A percentile compares a stretch with the other conserved stretches of the same genome.
phyloP scores from a whole-genome alignment of 2,888 invertebrate species.

The Synanthedon formicaeformis region DNA sequence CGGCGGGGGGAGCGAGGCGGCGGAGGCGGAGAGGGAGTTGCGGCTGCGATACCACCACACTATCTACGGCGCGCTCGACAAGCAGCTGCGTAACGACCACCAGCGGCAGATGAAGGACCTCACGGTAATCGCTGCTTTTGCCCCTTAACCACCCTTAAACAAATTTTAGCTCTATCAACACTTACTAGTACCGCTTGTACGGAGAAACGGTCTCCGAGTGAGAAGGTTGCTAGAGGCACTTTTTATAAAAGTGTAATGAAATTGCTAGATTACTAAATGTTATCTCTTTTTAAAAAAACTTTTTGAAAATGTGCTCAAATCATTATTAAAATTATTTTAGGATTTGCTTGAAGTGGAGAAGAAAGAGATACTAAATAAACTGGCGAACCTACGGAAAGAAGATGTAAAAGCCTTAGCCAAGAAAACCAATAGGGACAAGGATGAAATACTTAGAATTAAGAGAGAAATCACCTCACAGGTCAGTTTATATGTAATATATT shows the following conservation, averaged over 20 bases:
- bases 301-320: background rate
- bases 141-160: too few relatives aligned
- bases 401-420: slow-evolving; percentile 90
- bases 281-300: too few relatives aligned
- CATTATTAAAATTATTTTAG: slow-evolving; percentile 16
- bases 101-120: slow-evolving; percentile 84
- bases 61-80: slow-evolving; percentile 81
- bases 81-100: slow-evolving; percentile 83
- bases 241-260: too few relatives aligned
- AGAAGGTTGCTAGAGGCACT: too few relatives aligned
- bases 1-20: slow-evolving; percentile 21
- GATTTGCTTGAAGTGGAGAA: slow-evolving; percentile 50
- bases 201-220: too few relatives aligned
- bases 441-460: slow-evolving; percentile 88
- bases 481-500: slow-evolving; percentile 1
- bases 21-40: slow-evolving; percentile 62
- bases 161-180: too few relatives aligned
- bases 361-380: slow-evolving; percentile 77
- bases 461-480: slow-evolving; percentile 78
- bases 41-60: slow-evolving; percentile 87
- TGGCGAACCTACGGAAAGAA: slow-evolving; percentile 85
- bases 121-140: slow-evolving; percentile 38
- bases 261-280: too few relatives aligned
- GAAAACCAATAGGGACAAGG: slow-evolving; percentile 90
- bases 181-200: too few relatives aligned